Percentiles rank a stretch among this genome's conserved stretches.
These are phyloP conservation scores for Baronia brevicornis DNA, from an alignment of 2,888 invertebrate genomes.

Conservation along the genomic window DNA sequence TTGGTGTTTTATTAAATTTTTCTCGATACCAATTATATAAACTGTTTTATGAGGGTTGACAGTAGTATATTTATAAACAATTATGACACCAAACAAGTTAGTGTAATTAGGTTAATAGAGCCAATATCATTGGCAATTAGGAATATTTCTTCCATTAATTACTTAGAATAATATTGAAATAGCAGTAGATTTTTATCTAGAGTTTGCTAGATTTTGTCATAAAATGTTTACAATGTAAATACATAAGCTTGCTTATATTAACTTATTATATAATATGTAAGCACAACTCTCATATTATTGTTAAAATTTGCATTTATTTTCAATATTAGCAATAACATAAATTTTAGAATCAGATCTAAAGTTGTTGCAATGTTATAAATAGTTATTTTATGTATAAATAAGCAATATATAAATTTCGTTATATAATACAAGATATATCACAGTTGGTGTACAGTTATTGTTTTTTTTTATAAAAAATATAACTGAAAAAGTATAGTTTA, in stretches of 20 bases:
- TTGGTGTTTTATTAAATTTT: too few relatives aligned
- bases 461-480: constrained; percentile 1
- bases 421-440: too few relatives aligned
- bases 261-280: neutral
- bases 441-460: constrained; percentile 3
- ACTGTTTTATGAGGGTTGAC: neutral
- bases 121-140: neutral
- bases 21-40: too few relatives aligned
- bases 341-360: too few relatives aligned
- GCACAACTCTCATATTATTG: constrained; percentile 4
- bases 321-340: constrained; percentile 3
- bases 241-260: neutral
- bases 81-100: constrained; percentile 2
- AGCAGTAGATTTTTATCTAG: neutral
- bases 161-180: neutral
- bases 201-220: constrained; percentile 1
- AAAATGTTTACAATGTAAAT: neutral
- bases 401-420: too few relatives aligned
- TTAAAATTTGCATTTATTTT: constrained; percentile 12
- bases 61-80: neutral
- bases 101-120: neutral
- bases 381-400: too few relatives aligned
- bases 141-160: constrained; percentile 6
- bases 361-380: too few relatives aligned
- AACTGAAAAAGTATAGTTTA: constrained; percentile 37